Base-by-base conservation (phyloP, 2,888 invertebrate genomes). In the Rambutsinella grinnellia region DNA sequence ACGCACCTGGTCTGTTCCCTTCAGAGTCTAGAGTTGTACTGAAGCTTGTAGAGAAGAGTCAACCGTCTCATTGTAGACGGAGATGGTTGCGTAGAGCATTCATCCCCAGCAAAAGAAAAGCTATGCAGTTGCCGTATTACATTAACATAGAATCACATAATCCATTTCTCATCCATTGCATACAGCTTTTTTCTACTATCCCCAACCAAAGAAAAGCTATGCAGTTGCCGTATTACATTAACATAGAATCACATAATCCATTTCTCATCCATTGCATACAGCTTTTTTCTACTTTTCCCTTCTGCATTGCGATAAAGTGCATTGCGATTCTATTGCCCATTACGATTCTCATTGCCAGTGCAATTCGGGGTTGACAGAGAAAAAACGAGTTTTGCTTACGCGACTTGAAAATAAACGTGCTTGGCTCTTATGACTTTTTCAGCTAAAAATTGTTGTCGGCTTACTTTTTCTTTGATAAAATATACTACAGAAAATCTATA, bases 1-100 rank as follows among this genome's bases (percentile, higher is more conserved):
- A 70, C 54, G 70, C 70, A 62, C 70, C 63, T 69, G 69, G 70
- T 70, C 70, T 56, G 70, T 24, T 70, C 70, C 24, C 70, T 54
- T 26, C 46, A 44, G 54, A 70, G 62, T 56, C 70, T 70, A 46
- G 57, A 19, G 57, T 49, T 56, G 47, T 57, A 70, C 70, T 70
- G 70, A 70, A 47, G 70, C 57, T 46, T 8, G 2, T 17, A 17
- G 24, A 24, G 13, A 56, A 44, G 62, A 62, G 47, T 46, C 27
- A 70, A 47, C 54, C 62, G 70, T 70, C 63, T 62, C 56, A 36
- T 61, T 46, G 47, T 28, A 36, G 6, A 36, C 6, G 36, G 36
- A 36, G 36, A 36, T 36, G 13, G 36, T 36, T 36, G 36, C 36
- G n/a, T n/a, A 36, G 36, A 8, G 36, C 36, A 36, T 36, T 36